Percentiles rank a stretch among this genome's conserved stretches.
Evolutionary conservation across 2,888 invertebrate genomes (phyloP).

Genomic region (Chaetogeoica ovagalla): DNA sequence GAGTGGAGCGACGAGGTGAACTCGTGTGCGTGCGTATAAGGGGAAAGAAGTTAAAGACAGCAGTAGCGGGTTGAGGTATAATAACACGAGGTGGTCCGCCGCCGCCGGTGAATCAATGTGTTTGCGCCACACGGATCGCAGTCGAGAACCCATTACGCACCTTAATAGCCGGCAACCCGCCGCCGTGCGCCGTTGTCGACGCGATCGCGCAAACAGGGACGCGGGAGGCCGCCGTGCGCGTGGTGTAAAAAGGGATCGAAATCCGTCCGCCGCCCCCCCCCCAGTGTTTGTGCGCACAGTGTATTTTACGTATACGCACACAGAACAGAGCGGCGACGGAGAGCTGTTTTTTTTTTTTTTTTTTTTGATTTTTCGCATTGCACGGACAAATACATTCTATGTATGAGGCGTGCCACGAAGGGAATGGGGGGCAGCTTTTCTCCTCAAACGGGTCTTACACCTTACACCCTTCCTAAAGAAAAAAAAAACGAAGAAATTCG

Average conservation of each 20-base stretch:
- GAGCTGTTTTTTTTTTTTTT: no score
- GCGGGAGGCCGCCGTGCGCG: no score
- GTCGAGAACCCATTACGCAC: slow-evolving; percentile 70
- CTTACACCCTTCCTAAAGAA: no score
- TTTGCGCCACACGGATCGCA: slow-evolving; percentile 56
- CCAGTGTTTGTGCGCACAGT: not conserved
- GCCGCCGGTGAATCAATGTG: slow-evolving; percentile 48
- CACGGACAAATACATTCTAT: no score
- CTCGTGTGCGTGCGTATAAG: not conserved
- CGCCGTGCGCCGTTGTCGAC: not conserved
- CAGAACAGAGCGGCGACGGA: no score
- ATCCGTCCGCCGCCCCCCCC: slow-evolving; percentile 26
- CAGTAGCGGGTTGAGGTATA: not conserved
- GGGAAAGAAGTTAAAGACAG: slow-evolving; percentile 12
- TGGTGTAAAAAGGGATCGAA: slow-evolving; percentile 43
- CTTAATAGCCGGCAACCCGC: slow-evolving; percentile 66
- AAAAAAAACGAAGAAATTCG: no score
- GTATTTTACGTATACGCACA: no score
- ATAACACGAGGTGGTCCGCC: slow-evolving; percentile 50
- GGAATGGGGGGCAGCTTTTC: no score
- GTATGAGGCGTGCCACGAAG: no score
- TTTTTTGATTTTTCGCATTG: no score
- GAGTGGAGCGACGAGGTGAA: no score
- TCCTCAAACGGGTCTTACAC: no score
- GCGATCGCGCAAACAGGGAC: not conserved